Conservation (phyloP, 92 coral and sea anemone genomes). For the Palythoa grandiflora region DNA sequence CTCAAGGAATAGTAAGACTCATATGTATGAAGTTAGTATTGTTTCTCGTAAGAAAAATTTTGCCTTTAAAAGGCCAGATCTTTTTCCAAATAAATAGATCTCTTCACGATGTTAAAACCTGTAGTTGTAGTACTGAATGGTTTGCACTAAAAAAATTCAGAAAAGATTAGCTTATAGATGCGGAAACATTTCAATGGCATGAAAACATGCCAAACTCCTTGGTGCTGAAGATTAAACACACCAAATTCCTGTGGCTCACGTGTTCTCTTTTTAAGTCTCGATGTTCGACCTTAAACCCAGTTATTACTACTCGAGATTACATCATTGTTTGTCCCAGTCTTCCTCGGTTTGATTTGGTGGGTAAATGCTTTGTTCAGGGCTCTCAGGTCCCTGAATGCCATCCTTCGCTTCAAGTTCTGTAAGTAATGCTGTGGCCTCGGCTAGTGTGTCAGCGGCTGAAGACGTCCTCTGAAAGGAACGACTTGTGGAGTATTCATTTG, state of each 20-base stretch:
- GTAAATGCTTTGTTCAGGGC: constrained; percentile 59
- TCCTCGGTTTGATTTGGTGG: constrained; percentile 60
- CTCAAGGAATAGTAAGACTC: too few species aligned
- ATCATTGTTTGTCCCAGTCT: constrained; percentile 81
- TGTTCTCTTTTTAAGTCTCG: not conserved
- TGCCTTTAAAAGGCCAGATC: not conserved
- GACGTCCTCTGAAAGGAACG: constrained; percentile 91
- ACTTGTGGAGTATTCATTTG: constrained; percentile 90
- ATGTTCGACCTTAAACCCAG: not conserved
- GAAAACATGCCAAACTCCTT: not conserved
- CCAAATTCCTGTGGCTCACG: too few species aligned
- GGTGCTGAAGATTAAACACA: too few species aligned
- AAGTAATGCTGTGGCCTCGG: constrained; percentile 91
- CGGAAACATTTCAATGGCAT: not conserved
- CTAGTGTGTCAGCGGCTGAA: constrained; percentile 92
- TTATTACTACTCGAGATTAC: not conserved
- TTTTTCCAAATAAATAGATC: not conserved
- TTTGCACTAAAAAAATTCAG: not conserved
- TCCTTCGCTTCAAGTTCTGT: constrained; percentile 94
- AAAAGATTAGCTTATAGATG: not conserved
- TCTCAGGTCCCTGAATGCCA: constrained; percentile 61
- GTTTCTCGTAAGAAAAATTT: not conserved
- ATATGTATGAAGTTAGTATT: not conserved
- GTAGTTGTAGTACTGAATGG: not conserved
- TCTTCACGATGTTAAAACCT: not conserved